Conservation (phyloP, 1,140 invertebrate genomes). For the Aricia agestis region DNA sequence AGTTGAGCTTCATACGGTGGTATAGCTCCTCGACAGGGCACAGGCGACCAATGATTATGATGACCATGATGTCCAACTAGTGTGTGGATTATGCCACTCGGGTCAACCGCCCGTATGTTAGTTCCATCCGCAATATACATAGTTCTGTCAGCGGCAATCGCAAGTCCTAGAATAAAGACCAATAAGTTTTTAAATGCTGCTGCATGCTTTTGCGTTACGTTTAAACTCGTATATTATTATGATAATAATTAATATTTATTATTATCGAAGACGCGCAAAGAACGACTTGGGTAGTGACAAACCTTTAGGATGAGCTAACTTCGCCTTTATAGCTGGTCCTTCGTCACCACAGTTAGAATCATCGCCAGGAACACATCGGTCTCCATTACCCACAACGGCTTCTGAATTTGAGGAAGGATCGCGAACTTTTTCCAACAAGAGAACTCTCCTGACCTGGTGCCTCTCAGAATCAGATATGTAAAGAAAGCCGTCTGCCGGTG, state of each 20-base stretch:
- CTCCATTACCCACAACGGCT: conserved; percentile 95
- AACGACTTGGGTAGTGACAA: conserved; percentile 20
- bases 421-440: conserved; percentile 85
- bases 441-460: conserved; percentile 88
- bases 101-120: conserved; percentile 93
- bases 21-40: conserved; percentile 89
- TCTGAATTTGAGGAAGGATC: conserved; percentile 92
- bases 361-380: conserved; percentile 96
- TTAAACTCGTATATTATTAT: not conserved
- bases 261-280: not conserved
- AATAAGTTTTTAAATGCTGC: no score
- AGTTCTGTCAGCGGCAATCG: conserved; percentile 91
- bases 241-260: not conserved
- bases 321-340: conserved; percentile 90
- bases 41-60: conserved; percentile 93
- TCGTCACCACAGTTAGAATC: conserved; percentile 94
- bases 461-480: conserved; percentile 97
- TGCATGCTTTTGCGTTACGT: no score
- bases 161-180: conserved; percentile 79
- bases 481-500: conserved; percentile 94
- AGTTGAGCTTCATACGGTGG: conserved; percentile 89
- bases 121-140: conserved; percentile 97
- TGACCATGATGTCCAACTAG: conserved; percentile 94
- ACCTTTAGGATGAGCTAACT: conserved; percentile 97
- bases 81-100: conserved; percentile 94